Conservation (phyloP, 2,113 vertebrate genomes). For the Parus major region DNA sequence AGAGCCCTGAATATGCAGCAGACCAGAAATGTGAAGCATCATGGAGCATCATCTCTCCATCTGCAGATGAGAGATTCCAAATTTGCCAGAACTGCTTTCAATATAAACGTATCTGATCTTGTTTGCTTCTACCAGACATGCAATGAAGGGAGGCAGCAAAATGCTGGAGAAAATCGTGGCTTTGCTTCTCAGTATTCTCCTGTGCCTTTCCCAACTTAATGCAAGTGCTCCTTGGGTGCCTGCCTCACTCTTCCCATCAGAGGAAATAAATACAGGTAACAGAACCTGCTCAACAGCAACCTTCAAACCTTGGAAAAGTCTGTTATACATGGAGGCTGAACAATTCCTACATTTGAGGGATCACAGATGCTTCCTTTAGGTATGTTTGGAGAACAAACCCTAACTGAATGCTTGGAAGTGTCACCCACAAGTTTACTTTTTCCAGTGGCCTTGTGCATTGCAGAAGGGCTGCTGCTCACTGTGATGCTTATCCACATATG, state of each 20-base stretch:
- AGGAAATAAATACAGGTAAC: not conserved
- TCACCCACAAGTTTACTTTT: not conserved
- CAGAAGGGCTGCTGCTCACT: not conserved
- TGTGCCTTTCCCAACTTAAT: not conserved
- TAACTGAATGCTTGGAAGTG: not conserved
- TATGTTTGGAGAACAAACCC: not conserved
- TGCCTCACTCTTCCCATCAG: not conserved
- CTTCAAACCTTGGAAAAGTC: not conserved
- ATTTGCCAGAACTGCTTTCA: conserved; percentile 3
- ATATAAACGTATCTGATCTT: not conserved
- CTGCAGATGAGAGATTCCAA: not conserved
- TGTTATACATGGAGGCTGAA: not conserved
- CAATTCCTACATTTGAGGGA: not conserved
- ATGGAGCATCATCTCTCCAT: not conserved
- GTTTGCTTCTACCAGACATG: not conserved
- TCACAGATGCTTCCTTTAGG: not conserved
- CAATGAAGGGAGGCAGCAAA: not conserved
- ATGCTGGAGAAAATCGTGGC: not conserved
- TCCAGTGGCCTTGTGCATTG: not conserved
- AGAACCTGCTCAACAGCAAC: not conserved
- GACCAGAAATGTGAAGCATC: conserved; percentile 14
- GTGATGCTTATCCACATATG: not conserved
- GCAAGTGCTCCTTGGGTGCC: not conserved
- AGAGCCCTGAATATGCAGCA: not conserved
- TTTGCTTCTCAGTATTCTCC: not conserved